These are phyloP conservation scores for Clitarchus hookeri DNA, from an alignment of 2,888 invertebrate species.

Conservation along the genomic window DNA sequence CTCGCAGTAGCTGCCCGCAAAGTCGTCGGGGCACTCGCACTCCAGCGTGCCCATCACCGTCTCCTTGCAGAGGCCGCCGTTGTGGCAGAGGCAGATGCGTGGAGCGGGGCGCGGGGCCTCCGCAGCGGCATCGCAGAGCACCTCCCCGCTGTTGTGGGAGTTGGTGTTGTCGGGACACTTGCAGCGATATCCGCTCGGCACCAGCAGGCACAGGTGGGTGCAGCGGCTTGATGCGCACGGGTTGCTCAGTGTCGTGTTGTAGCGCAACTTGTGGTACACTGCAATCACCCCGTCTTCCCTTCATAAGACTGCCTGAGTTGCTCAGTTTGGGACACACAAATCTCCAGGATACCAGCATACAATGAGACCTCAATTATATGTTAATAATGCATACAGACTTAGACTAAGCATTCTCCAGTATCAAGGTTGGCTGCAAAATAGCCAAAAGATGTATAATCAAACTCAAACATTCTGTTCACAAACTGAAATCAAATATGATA, in stretches of 20 bases:
- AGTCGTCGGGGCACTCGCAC: constrained; percentile 76
- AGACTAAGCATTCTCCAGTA: too few relatives aligned
- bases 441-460: too few relatives aligned
- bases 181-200: constrained; percentile 87
- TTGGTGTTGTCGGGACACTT: constrained; percentile 82
- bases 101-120: constrained; percentile 77
- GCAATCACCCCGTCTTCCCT: constrained; percentile 36
- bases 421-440: too few relatives aligned
- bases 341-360: background rate
- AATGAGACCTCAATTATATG: background rate
- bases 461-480: too few relatives aligned
- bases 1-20: constrained; percentile 75
- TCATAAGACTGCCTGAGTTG: background rate
- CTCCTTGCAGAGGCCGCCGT: constrained; percentile 59
- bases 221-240: constrained; percentile 76
- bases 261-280: constrained; percentile 82
- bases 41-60: constrained; percentile 50
- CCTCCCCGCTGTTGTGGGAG: constrained; percentile 57
- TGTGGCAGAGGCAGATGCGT: constrained; percentile 80
- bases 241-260: constrained; percentile 73
- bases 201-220: constrained; percentile 89
- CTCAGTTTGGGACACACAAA: background rate
- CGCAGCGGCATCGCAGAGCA: constrained; percentile 81
- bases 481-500: too few relatives aligned
- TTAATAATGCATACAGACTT: background rate